Evolutionary conservation across 1,140 invertebrate genomes (phyloP), one percentile per base, ranked within the genome.

Genomic region (Lepidurus apus): DNA sequence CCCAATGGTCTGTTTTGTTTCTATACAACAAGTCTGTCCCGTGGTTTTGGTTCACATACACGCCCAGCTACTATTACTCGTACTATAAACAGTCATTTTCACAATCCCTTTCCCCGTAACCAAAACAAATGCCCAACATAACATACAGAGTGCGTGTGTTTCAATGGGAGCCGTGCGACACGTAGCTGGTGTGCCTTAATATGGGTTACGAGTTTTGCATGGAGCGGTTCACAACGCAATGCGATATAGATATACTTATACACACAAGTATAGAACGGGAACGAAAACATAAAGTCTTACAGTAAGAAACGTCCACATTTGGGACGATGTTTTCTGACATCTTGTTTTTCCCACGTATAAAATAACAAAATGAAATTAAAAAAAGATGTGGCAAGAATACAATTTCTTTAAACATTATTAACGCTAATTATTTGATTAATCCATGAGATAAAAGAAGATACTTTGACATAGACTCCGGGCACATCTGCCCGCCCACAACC

Each of bases 381-480:
- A 34, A 34, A 34, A 34, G 34, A 17, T 21, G 53, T 65, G 17
- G n/a, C 53, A 1, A 75, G 6, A 75, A 42, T 10, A 75, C 65
- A 34, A 34, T 34, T 3, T 34, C 34, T 78, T 76, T 80, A 94
- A 85, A 93, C 88, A 87, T 95, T 96, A 86, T 96, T 96, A 79
- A 96, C 94, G 83, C 93, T 95, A 83, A 97, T 96, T 77, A 97
- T 97, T 88, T 96, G 95, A 87, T 97, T 97, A 83, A 97, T 96
- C 95, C 95, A 97, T 74, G 95, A 95, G 80, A 97, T 96, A 85
- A 96, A 97, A 7, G 94, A 91, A 21, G 93, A 95, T 7, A 97
- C 94, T 87, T 96, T 96, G 34, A 96, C 95, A 85, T 97, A 97
- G 75, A 97, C 94, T 43, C 95, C 95, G 17, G 95, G 95, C 17